Conservation (phyloP, 2,797 vertebrate genomes). For the Platalea minor region DNA sequence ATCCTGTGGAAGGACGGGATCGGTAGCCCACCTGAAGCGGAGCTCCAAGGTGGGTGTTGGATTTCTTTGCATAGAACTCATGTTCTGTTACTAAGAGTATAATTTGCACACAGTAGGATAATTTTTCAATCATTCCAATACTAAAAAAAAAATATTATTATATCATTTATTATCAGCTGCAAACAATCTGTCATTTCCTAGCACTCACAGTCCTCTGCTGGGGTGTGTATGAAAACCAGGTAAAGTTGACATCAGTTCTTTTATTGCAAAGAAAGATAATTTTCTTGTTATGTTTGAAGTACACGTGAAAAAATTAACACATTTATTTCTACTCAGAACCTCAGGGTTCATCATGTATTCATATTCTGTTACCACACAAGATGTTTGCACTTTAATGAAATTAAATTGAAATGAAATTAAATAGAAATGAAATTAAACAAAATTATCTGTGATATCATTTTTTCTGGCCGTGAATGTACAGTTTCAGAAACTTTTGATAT, state of each 20-base stretch:
- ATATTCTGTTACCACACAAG: not conserved
- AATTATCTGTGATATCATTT: not conserved
- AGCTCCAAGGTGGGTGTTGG: constrained; percentile 82
- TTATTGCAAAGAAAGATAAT: not conserved
- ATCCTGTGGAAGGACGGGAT: constrained; percentile 94
- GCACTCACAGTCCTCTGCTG: not conserved
- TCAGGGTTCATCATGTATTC: not conserved
- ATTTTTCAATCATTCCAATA: not conserved
- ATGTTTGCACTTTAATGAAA: not conserved
- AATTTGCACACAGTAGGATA: not conserved
- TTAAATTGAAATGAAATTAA: not conserved
- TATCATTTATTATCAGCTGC: not conserved
- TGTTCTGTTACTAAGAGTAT: not conserved
- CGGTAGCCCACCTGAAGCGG: constrained; percentile 89
- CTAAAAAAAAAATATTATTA: not conserved
- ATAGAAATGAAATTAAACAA: not conserved
- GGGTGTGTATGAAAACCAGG: not conserved
- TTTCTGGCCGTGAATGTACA: not conserved
- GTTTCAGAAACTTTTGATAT: not conserved
- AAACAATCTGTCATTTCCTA: not conserved
- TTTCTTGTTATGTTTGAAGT: not conserved
- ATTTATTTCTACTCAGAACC: not conserved
- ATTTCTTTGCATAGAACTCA: not conserved
- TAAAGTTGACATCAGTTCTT: not conserved
- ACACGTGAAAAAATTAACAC: not conserved